phyloP scores from a whole-genome alignment of 2,113 vertebrate species.

The Castor canadensis region DNA sequence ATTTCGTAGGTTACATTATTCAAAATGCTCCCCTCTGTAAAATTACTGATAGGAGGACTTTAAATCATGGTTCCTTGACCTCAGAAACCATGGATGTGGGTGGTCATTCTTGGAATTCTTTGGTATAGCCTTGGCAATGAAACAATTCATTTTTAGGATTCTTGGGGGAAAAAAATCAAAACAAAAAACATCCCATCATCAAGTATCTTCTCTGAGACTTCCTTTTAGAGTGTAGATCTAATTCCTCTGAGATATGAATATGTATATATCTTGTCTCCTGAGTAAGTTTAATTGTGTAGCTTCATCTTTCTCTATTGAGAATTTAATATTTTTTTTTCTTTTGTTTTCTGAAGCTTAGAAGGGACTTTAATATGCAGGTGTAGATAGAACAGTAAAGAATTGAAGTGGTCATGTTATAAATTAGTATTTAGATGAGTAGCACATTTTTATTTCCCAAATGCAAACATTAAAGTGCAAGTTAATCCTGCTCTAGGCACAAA shows the following conservation, averaged over 20 bases:
- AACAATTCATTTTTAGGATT: background rate
- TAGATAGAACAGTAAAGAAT: no score
- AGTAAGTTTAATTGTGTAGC: background rate
- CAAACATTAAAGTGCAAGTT: background rate
- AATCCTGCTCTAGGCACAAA: background rate
- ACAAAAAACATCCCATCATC: background rate
- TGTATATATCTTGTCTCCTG: background rate
- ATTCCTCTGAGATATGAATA: background rate
- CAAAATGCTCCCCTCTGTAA: background rate
- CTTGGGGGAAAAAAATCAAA: no score
- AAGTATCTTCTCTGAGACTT: background rate
- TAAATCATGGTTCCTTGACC: background rate
- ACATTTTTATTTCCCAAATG: background rate
- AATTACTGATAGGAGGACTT: background rate
- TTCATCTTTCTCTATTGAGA: background rate
- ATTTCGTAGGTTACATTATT: slow-evolving; percentile 62
- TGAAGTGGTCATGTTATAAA: background rate
- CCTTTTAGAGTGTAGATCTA: background rate
- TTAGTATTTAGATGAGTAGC: background rate
- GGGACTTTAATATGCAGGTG: background rate
- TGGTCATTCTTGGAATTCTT: background rate
- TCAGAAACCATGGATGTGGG: background rate
- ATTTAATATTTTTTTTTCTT: background rate
- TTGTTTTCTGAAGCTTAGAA: background rate
- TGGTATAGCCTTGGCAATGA: background rate